Base-by-base conservation (phyloP, 2,113 vertebrate species). In the Parotia lawesii region DNA sequence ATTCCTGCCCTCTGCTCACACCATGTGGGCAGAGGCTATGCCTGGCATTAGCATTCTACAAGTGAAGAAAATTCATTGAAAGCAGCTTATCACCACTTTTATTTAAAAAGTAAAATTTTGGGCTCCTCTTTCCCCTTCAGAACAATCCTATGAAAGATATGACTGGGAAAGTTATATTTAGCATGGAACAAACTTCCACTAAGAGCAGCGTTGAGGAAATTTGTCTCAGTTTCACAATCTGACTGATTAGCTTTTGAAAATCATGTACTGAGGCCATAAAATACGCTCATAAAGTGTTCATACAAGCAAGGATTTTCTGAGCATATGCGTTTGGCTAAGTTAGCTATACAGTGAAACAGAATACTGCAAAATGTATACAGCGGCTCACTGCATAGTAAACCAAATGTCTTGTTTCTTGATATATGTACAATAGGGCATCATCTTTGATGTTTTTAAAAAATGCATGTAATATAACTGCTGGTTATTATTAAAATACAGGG, bases 171-270 rank as follows among this genome's bases (percentile, higher is more conserved):
- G 85, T 69, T 84, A 78, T 67, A 93, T 95, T 93, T 94, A 87
- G 84, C 50, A 25, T 90, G 69, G 66, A 94, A 89, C 78, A 82
- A 87, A 42, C 84, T 58, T 94, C 60, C 48, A 75, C 40, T 15
- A 8, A 94, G 75, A 90, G 89, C 86, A 50, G 57, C 54, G 24
- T 2, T 92, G 84, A 94, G 62, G 73, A 95, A 94, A 82, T 53
- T 62, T 7, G 45, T 56, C 84, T 94, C 58, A 65, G 80, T 91
- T 95, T 94, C 91, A 93, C 91, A 92, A 62, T 91, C 75, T n/a
- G 33, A 85, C 77, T 93, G 94, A 96, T 94, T 79, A 96, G 89
- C 74, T 96, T 93, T 95, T 94, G 89, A 85, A 95, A 94, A 82
- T 75, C 12, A 0, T 92, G 65, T 91, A 76, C 58, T 76, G 62